Base-by-base conservation (phyloP, 2,888 invertebrate genomes). In the Listrodromus nycthemerus region DNA sequence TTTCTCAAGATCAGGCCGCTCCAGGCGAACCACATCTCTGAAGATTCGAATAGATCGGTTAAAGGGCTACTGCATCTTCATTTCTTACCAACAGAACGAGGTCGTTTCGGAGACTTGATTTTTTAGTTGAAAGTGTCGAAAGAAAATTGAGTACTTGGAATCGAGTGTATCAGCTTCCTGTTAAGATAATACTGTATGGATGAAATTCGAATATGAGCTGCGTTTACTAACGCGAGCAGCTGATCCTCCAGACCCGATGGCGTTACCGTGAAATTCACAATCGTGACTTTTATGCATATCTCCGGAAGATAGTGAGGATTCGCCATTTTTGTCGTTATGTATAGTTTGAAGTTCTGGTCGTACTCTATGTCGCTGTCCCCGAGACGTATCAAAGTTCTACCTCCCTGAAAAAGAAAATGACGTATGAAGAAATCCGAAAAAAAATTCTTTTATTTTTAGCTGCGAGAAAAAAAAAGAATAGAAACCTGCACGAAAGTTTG, bases 281-380 rank as follows among this genome's bases (percentile, higher is more conserved):
- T 94, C 0, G 98, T 98, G 1, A 98, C 98, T 94, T 98, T 97
- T 82, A 98, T 98, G 91, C 98, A 98, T 84, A 98, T 96, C 93
- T 98, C 98, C 0, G 98, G 98, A 85, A 98, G 94, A 93, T 98
- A 98, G 94, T 98, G 98, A 0, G 99, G 99, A 94, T 98, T 98
- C 0, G 98, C 95, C 77, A 98, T 94, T 93, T 98, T 98, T 0
- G 98, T 98, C 0, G 98, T 98, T 91, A 99, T 96, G 92, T 98
- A 98, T 66, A 99, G 95, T 65, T 96, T 95, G 93, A 99, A 99
- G 90, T 97, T 96, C 0, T 94, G 92, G 92, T 98, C 97, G 93
- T 98, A 98, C 89, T 98, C 98, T n/a, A 98, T 96, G 86, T 97
- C 96, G 76, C 96, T 96, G 93, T 98, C 98, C 0, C 98, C 98